Base-by-base conservation (phyloP, 2,888 invertebrate genomes). In the Sphaerophoria rueppellii region DNA sequence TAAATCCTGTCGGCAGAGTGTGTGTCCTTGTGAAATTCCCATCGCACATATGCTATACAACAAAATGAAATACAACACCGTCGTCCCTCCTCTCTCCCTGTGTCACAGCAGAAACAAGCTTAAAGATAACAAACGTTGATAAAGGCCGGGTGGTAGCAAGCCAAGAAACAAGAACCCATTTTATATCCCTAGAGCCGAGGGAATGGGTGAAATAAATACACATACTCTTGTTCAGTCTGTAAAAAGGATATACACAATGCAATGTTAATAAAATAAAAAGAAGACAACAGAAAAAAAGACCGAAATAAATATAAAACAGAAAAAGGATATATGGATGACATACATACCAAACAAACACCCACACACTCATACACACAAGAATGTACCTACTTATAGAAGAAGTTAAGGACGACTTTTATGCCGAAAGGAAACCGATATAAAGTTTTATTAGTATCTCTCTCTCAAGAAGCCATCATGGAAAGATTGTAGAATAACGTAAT, bases 401-500 rank as follows among this genome's bases (percentile, higher is more conserved):
- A 75, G 63, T 76, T 76, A 77, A 81, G 77, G 81, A 85, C 76
- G 81, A 85, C 85, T 85, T 85, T 85, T 81, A 85, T 81, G 81
- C 85, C 81, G 81, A 77, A 85, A 85, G 85, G 81, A 85, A 85
- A 85, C 85, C 85, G 85, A 85, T 85, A 85, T 85, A 81, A 85
- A 85, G 81, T 85, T 85, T 85, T 85, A 85, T 85, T 85, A 85
- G 85, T 85, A 85, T 85, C 85, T 85, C 85, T 85, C 77, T 85
- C 85, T 85, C 81, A 85, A 85, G 85, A 81, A 85, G 85, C 85
- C 85, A 85, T 85, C 85, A 85, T 81, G 85, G 81, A 81, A 85
- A 85, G 85, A 81, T 85, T 85, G 85, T 73, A 81, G 77, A 85
- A 85, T 85, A 85, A 85, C 85, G 85, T 85, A 85, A 85, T 85